Evolutionary conservation across 2,888 invertebrate species (phyloP).

Genomic region (Scaptomyza polygonia): DNA sequence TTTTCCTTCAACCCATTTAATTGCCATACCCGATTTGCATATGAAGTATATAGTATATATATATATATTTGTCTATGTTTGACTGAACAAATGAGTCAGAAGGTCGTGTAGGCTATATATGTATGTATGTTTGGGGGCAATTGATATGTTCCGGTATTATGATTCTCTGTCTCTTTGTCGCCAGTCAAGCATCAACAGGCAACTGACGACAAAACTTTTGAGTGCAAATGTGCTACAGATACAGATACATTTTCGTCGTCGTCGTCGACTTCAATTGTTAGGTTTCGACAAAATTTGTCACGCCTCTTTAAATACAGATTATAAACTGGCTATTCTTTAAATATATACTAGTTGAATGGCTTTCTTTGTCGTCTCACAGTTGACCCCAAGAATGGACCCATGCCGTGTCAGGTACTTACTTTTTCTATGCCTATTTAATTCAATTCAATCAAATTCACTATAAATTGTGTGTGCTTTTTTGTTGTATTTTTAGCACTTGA

Average conservation of each 20-base stretch:
- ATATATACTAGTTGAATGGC: neutral
- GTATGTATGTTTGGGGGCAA: slow-evolving; percentile 38
- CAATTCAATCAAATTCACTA: slow-evolving; percentile 59
- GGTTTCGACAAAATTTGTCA: slow-evolving; percentile 63
- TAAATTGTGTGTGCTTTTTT: slow-evolving; percentile 33
- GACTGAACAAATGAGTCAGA: slow-evolving; percentile 59
- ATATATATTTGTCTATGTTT: slow-evolving; percentile 8
- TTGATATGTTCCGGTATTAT: slow-evolving; percentile 76
- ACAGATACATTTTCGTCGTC: slow-evolving; percentile 22
- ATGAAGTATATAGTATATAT: slow-evolving; percentile 1
- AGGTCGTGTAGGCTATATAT: slow-evolving; percentile 40
- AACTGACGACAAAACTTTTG: no score
- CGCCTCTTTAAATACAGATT: slow-evolving; percentile 39
- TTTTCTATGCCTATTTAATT: slow-evolving; percentile 45
- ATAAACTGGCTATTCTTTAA: slow-evolving; percentile 16
- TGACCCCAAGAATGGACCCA: slow-evolving; percentile 42
- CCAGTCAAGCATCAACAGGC: slow-evolving; percentile 67
- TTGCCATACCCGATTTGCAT: slow-evolving; percentile 58
- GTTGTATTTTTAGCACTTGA: slow-evolving; percentile 57
- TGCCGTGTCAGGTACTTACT: slow-evolving; percentile 52
- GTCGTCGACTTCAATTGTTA: slow-evolving; percentile 37
- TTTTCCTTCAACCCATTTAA: slow-evolving; percentile 41
- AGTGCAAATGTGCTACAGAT: no score
- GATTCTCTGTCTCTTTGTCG: slow-evolving; percentile 25
- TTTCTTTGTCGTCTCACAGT: neutral